Percentiles rank a stretch among this genome's conserved stretches.
Conservation (phyloP, 2,888 invertebrate genomes). For the Amphipyra tragopoginis region DNA sequence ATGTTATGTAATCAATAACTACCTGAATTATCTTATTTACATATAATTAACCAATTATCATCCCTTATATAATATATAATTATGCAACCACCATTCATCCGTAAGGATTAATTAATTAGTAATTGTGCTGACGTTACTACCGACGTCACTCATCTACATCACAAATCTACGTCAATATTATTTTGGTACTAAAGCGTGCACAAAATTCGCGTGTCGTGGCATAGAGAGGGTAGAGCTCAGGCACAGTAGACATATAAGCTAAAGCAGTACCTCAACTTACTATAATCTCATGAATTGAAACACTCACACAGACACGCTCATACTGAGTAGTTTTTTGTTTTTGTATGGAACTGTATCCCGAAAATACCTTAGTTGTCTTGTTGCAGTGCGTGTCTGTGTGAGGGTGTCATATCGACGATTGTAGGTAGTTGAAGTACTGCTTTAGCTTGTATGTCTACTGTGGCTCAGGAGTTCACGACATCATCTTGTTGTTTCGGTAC, state of each 20-base stretch:
- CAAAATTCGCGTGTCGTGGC: not conserved
- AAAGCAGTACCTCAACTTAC: too few species aligned
- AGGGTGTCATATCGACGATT: too few species aligned
- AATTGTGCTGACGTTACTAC: conserved; percentile 6
- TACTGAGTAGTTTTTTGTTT: too few species aligned
- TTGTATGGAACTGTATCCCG: too few species aligned
- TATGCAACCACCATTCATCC: not conserved
- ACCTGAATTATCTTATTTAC: conserved; percentile 5
- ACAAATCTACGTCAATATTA: conserved; percentile 10
- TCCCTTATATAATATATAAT: not conserved
- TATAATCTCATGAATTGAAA: too few species aligned
- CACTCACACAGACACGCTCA: too few species aligned
- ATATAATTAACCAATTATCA: conserved; percentile 2
- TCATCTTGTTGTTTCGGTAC: conserved; percentile 63
- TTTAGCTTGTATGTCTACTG: too few species aligned
- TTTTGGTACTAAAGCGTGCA: not conserved
- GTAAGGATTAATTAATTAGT: conserved; percentile 7
- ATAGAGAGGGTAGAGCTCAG: conserved; percentile 9
- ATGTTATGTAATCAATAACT: not conserved
- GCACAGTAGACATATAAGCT: too few species aligned
- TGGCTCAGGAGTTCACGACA: conserved; percentile 22
- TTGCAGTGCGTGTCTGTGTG: too few species aligned
- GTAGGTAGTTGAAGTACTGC: too few species aligned
- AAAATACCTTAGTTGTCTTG: too few species aligned
- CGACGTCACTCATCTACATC: not conserved